Conservation (phyloP, 2,113 vertebrate species). For the Ophthalmolycus amberensis region DNA sequence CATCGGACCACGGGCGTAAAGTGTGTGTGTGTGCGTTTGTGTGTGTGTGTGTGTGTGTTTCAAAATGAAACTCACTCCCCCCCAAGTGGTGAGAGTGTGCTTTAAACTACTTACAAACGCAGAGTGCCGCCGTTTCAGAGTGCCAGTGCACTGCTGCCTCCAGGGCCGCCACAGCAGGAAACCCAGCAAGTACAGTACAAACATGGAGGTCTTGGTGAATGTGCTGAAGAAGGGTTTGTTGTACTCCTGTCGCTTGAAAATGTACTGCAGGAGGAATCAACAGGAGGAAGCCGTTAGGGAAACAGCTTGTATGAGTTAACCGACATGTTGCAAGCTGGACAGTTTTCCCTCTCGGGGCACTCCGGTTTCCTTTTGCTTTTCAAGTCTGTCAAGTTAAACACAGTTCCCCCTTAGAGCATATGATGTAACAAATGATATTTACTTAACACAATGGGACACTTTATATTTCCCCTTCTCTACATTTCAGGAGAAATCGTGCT, state of each 20-base stretch:
- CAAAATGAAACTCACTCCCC: neutral
- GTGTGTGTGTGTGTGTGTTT: too few relatives aligned
- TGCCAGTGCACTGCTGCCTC: conserved; percentile 92
- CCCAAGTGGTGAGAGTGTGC: neutral
- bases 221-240: conserved; percentile 99
- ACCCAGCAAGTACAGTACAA: conserved; percentile 94
- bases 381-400: conserved; percentile 20
- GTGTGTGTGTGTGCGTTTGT: too few relatives aligned
- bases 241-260: conserved; percentile 92
- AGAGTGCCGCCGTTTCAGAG: conserved; percentile 86
- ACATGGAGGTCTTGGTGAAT: conserved; percentile 98
- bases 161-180: conserved; percentile 97
- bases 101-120: conserved; percentile 87
- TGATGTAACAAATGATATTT: neutral
- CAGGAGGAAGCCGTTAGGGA: neutral
- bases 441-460: neutral
- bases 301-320: neutral
- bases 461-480: neutral
- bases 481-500: neutral
- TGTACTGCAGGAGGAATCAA: conserved; percentile 86
- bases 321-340: neutral
- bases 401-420: neutral
- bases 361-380: neutral
- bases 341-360: neutral
- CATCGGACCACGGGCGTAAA: too few relatives aligned